phyloP scores from a whole-genome alignment of 2,113 vertebrate species.

The Nanger granti region DNA sequence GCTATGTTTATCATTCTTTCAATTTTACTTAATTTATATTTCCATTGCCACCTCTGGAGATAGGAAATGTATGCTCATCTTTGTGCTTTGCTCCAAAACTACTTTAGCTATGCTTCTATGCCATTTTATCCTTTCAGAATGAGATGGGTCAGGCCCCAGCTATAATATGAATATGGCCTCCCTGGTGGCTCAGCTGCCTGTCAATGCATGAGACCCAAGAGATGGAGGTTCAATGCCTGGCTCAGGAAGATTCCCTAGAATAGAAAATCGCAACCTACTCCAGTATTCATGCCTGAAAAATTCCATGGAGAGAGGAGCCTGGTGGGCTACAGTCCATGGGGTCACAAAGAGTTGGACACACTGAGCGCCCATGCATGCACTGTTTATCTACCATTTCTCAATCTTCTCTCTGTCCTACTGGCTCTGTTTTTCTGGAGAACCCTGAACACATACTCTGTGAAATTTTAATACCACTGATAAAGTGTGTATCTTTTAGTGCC shows the following conservation, averaged over 20 bases:
- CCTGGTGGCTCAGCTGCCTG: background rate
- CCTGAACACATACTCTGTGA: background rate
- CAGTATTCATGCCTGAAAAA: background rate
- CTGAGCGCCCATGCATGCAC: background rate
- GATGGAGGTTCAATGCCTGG: background rate
- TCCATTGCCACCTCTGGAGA: background rate
- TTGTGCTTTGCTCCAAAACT: background rate
- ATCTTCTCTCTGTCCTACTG: too few species aligned
- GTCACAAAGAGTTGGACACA: background rate
- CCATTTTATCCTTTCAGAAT: background rate
- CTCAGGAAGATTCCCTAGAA: background rate
- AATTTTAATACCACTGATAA: background rate
- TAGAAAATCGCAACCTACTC: background rate
- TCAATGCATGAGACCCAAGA: background rate
- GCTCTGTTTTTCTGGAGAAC: background rate
- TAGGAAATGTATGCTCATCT: background rate
- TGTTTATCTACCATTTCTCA: too few species aligned
- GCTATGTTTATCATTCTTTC: background rate
- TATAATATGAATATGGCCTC: background rate
- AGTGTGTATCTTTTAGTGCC: background rate
- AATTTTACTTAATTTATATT: background rate
- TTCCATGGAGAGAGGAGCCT: background rate
- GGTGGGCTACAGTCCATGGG: background rate
- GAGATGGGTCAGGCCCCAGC: background rate
- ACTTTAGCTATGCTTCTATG: background rate